Base-by-base conservation (phyloP, 2,797 vertebrate genomes). In the Cryptoprocta ferox region DNA sequence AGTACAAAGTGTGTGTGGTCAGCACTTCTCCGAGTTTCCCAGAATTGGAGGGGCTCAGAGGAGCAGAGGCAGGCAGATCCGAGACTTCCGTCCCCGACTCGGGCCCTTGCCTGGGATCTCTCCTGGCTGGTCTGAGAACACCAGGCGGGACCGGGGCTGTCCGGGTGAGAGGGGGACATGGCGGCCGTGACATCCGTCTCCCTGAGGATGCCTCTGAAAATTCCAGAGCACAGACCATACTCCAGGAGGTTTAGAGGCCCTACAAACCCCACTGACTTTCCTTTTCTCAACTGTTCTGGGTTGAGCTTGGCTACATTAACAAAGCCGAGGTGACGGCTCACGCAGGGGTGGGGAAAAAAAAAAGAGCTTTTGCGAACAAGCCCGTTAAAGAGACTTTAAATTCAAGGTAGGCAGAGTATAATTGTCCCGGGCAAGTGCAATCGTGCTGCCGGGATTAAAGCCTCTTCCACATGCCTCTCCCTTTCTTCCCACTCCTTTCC, bases 11-110 rank as follows among this genome's bases (percentile, higher is more conserved):
- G 12, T 24, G 15, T 24, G 15, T 7, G 61, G 63, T 61, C 83
- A 89, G 91, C 53, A 65, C 50, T 76, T 71, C 56, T 28, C 71
- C 0, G 0, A 0, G 0, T 50, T 14, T 24, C 81, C 45, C 1
- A 1, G 82, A 76, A 24, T 1, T 30, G 79, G 15, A 45, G 2
- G 35, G 35, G 71, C 59, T 78, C 6, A 0, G 12, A 7, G 19
- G 10, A 8, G n/a, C 2, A 2, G 5, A 42, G 35, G 37, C 92
- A 13, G 56, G 90, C 32, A 5, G 63, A 16, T 4, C 39, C 5
- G 14, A 6, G 10, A 8, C 18, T 21, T 59, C 80, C 24, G 80
- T 1, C 42, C 35, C 37, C 0, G 3, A 6, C 6, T 75, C 75
- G 0, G 12, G 11, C 28, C 13, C 10, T 13, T 6, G 68, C n/a